Evolutionary conservation across 2,113 vertebrate species (phyloP).

Genomic region (Rafetus swinhoei): DNA sequence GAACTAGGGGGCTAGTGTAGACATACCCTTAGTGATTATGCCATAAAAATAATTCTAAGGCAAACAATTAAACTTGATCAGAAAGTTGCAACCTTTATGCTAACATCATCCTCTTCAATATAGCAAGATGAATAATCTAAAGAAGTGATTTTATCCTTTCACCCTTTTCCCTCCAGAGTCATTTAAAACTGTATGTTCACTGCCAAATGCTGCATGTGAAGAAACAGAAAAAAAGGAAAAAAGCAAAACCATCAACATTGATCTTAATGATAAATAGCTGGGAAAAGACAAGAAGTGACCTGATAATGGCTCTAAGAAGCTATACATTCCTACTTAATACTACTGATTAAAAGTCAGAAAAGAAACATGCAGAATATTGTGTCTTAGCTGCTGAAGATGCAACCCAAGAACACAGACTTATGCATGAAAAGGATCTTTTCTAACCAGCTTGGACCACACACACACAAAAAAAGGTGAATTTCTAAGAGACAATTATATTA

Average conservation of each 20-base stretch:
- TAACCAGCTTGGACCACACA: background rate
- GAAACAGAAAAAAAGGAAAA: background rate
- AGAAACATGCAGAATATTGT: background rate
- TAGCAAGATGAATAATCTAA: background rate
- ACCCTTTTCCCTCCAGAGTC: background rate
- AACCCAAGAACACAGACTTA: background rate
- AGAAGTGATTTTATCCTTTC: background rate
- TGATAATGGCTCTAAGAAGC: background rate
- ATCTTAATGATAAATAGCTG: background rate
- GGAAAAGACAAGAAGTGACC: background rate
- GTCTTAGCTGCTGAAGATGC: background rate
- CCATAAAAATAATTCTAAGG: background rate
- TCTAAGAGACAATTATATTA: background rate
- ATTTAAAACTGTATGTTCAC: background rate
- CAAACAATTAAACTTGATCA: background rate
- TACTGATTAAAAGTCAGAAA: background rate
- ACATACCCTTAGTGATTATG: background rate
- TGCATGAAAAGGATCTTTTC: background rate
- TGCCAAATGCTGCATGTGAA: background rate
- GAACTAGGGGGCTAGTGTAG: too few relatives aligned
- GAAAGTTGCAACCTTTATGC: background rate
- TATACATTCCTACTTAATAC: background rate
- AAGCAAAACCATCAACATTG: background rate
- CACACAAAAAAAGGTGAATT: background rate
- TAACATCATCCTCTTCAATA: background rate